A percentile compares a stretch with the other conserved stretches of the same genome.
These are phyloP conservation scores for Varanus komodoensis DNA, from an alignment of 2,113 vertebrate species.

Conservation along the genomic window DNA sequence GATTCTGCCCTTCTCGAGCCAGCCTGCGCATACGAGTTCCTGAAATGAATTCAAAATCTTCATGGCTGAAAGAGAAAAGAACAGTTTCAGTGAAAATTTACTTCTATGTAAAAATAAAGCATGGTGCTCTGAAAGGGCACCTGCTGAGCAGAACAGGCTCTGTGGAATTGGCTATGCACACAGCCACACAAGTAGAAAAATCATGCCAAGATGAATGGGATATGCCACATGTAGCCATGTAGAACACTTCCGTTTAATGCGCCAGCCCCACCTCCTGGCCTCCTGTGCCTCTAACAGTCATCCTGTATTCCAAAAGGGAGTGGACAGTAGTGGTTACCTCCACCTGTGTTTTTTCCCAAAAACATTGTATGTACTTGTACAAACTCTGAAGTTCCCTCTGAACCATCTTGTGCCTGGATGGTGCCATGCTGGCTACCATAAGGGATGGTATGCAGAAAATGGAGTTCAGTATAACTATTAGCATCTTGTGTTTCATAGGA, in stretches of 20 bases:
- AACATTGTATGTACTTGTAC: not conserved
- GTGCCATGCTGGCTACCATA: not conserved
- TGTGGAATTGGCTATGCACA: not conserved
- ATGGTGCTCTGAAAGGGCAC: not conserved
- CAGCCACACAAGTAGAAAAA: not conserved
- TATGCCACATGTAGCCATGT: not conserved
- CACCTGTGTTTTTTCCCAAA: not conserved
- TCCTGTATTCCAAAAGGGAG: not conserved
- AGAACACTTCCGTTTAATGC: not conserved
- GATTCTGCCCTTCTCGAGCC: constrained; percentile 93
- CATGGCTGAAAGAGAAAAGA: constrained; percentile 79
- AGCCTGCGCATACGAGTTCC: constrained; percentile 97
- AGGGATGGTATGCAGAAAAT: not conserved
- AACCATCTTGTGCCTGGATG: not conserved
- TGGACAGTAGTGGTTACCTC: not conserved
- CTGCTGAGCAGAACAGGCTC: not conserved
- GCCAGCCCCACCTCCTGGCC: not conserved
- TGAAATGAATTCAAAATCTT: constrained; percentile 98
- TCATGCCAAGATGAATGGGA: not conserved
- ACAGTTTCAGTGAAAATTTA: not conserved
- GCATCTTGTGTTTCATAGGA: too few relatives aligned
- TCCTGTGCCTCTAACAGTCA: not conserved
- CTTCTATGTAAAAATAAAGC: not conserved
- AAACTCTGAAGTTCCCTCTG: not conserved
- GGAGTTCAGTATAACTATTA: not conserved